Evolutionary conservation across 2,797 vertebrate genomes (phyloP).

Genomic region (Phataginus tetradactyla): DNA sequence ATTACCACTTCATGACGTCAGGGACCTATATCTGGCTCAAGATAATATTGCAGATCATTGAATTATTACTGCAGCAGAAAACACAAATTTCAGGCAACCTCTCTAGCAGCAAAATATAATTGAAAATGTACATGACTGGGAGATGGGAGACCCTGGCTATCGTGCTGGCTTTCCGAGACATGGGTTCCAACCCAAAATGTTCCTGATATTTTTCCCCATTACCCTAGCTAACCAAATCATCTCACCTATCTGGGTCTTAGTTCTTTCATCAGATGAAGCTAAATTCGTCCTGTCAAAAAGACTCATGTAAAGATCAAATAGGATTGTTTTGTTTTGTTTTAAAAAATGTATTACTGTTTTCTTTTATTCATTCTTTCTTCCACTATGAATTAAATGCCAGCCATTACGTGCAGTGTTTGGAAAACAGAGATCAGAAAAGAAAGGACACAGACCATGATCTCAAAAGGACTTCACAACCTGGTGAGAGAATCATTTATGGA

Average conservation of each 20-base stretch:
- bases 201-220: not conserved
- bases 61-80: not conserved
- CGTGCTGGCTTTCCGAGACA: not conserved
- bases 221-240: not conserved
- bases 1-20: slow-evolving; percentile 55
- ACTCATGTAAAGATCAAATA: not conserved
- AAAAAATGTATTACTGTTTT: not conserved
- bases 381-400: not conserved
- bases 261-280: not conserved
- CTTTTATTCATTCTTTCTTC: not conserved
- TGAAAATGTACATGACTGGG: not conserved
- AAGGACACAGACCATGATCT: not conserved
- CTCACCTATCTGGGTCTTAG: not conserved
- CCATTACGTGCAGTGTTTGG: not conserved
- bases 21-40: slow-evolving; percentile 41
- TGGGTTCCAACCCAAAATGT: not conserved
- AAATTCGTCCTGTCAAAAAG: not conserved
- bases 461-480: not conserved
- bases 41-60: not conserved
- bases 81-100: slow-evolving; percentile 3
- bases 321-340: not conserved
- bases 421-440: not conserved
- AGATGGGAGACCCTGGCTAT: not conserved
- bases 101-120: not conserved
- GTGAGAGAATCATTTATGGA: not conserved